phyloP scores from a whole-genome alignment of 2,113 vertebrate species.

The Emydocephalus ijimae region DNA sequence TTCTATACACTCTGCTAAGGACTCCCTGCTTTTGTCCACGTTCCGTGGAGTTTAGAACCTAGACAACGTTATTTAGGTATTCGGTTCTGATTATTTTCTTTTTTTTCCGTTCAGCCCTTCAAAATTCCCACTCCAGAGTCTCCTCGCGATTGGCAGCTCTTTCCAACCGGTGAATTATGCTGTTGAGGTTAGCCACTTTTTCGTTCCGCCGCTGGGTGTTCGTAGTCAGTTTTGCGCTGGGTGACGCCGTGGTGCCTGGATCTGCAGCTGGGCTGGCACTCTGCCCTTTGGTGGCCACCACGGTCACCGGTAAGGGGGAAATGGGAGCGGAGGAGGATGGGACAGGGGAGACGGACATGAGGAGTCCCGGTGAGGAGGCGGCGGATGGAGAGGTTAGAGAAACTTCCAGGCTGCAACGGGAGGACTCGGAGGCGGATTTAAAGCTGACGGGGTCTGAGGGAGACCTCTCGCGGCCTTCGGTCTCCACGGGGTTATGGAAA shows the following conservation, averaged over 20 bases:
- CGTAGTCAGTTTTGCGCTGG: slow-evolving; percentile 81
- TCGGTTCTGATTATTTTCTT: neutral
- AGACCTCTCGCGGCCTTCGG: slow-evolving; percentile 63
- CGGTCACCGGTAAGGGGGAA: slow-evolving; percentile 79
- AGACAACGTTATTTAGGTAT: neutral
- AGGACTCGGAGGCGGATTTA: slow-evolving; percentile 83
- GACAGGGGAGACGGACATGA: slow-evolving; percentile 85
- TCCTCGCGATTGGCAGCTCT: slow-evolving; percentile 94
- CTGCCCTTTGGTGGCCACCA: slow-evolving; percentile 59
- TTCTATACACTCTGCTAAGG: neutral
- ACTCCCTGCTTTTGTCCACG: slow-evolving; percentile 13
- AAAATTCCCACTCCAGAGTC: slow-evolving; percentile 96
- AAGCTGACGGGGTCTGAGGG: slow-evolving; percentile 82
- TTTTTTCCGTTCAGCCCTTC: slow-evolving; percentile 37
- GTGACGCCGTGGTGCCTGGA: slow-evolving; percentile 40
- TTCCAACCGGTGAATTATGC: slow-evolving; percentile 96
- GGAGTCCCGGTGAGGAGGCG: slow-evolving; percentile 86
- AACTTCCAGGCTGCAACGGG: slow-evolving; percentile 87
- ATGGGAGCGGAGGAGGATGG: slow-evolving; percentile 89
- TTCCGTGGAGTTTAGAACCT: slow-evolving; percentile 1
- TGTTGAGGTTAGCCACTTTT: slow-evolving; percentile 99
- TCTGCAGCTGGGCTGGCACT: slow-evolving; percentile 70
- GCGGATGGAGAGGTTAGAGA: slow-evolving; percentile 89
- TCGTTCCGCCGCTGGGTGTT: slow-evolving; percentile 91
- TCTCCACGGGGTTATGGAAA: slow-evolving; percentile 63